Conservation (phyloP, 2,888 invertebrate species). For the Drymonia ruficornis region DNA sequence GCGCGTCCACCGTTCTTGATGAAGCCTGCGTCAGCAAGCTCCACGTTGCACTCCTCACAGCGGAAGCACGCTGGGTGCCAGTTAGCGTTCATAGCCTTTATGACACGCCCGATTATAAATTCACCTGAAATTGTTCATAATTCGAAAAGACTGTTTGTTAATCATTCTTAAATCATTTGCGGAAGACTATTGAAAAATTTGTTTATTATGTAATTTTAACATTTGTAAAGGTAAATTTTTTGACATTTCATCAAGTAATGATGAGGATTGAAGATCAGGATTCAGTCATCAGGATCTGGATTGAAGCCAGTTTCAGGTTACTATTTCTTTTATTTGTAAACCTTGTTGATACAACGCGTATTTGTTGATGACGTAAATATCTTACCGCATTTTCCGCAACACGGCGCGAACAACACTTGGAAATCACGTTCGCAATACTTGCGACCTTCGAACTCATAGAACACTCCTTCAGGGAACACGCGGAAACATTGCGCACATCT, state of each 20-base stretch:
- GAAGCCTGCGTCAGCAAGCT: constrained; percentile 98
- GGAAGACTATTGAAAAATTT: too few species aligned
- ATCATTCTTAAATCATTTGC: too few species aligned
- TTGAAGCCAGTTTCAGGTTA: too few species aligned
- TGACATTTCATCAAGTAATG: too few species aligned
- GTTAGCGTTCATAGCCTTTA: constrained; percentile 99
- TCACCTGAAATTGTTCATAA: constrained; percentile 85
- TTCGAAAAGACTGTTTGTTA: too few species aligned
- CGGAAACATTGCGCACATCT: constrained; percentile 99
- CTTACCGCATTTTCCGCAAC: constrained; percentile 93
- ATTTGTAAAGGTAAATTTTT: too few species aligned
- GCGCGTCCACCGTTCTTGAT: constrained; percentile 95
- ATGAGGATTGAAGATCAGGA: too few species aligned
- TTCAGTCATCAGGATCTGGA: too few species aligned
- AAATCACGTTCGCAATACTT: constrained; percentile 99
- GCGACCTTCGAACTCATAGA: constrained; percentile 99
- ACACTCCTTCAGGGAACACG: constrained; percentile 98
- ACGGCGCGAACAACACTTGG: constrained; percentile 97
- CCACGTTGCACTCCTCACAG: constrained; percentile 96
- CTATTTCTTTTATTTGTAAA: not conserved
- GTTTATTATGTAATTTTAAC: too few species aligned
- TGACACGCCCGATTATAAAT: constrained; percentile 99
- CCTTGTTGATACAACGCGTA: not conserved
- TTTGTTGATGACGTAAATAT: constrained; percentile 15
- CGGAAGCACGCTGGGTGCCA: constrained; percentile 99